phyloP scores from a whole-genome alignment of 2,113 vertebrate species.

The Fukomys damarensis region DNA sequence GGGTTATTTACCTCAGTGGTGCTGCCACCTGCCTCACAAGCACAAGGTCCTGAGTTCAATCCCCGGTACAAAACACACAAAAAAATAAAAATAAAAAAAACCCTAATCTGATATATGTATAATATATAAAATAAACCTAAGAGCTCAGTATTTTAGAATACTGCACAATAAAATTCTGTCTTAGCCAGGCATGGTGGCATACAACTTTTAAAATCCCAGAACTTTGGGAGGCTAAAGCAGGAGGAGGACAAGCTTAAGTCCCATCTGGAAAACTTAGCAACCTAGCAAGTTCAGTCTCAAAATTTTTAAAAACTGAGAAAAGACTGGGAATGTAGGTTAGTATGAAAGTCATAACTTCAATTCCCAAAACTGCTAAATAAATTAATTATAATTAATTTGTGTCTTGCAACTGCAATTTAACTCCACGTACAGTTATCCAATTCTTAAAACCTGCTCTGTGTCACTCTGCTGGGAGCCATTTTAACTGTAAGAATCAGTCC shows the following conservation, averaged over 20 bases:
- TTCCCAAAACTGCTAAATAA: neutral
- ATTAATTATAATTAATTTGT: neutral
- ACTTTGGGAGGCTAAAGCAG: neutral
- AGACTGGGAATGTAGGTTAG: neutral
- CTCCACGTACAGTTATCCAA: slow-evolving; percentile 16
- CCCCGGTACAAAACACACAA: neutral
- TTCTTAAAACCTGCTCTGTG: neutral
- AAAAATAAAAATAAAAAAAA: neutral
- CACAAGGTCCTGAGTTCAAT: too few relatives aligned
- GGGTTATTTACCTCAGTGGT: too few relatives aligned
- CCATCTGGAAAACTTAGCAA: neutral
- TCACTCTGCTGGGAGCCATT: neutral
- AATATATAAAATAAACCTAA: neutral
- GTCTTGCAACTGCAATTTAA: slow-evolving; percentile 57
- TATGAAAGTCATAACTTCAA: neutral
- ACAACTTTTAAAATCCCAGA: neutral
- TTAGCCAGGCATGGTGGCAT: neutral
- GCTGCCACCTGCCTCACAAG: too few relatives aligned
- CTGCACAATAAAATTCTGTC: slow-evolving; percentile 50
- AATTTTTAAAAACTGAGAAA: neutral
- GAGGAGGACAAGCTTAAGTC: neutral
- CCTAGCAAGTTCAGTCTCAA: neutral
- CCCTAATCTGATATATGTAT: neutral
- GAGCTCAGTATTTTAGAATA: slow-evolving; percentile 20
- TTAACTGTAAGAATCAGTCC: neutral